Conservation (phyloP, 2,888 invertebrate genomes). For the Tetrapedia diversipes region DNA sequence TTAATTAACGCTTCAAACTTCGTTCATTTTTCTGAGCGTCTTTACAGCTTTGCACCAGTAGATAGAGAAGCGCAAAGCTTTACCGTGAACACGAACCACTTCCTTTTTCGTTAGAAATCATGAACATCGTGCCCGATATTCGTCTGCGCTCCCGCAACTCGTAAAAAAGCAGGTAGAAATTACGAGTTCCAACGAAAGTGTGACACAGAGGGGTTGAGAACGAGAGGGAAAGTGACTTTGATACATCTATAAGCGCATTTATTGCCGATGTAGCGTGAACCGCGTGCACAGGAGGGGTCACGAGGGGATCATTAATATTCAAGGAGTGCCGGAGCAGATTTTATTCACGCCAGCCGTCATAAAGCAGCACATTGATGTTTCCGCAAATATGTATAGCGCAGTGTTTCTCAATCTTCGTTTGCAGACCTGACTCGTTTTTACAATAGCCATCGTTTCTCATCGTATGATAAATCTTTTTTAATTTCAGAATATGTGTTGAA, state of each 20-base stretch:
- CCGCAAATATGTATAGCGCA: no score
- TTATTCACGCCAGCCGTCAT: conserved; percentile 74
- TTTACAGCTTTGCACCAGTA: no score
- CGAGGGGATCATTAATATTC: conserved; percentile 73
- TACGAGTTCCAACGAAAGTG: neutral
- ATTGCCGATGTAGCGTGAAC: conserved; percentile 42
- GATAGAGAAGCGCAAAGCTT: no score
- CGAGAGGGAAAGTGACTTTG: conserved; percentile 47
- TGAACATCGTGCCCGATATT: neutral
- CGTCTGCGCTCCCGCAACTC: conserved; percentile 19
- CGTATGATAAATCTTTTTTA: no score
- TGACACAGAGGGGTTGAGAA: neutral
- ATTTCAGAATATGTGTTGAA: no score
- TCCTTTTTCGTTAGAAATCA: conserved; percentile 4
- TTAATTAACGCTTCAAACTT: no score
- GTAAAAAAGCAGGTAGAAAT: conserved; percentile 35
- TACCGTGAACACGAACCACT: no score
- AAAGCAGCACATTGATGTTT: conserved; percentile 67
- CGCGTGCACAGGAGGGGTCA: conserved; percentile 17
- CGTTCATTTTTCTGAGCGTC: no score
- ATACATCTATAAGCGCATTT: conserved; percentile 67
- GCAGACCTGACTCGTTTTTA: no score
- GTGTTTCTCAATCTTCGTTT: no score
- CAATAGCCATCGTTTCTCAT: no score
- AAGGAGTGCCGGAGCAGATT: conserved; percentile 75